Evolutionary conservation across 1,140 invertebrate species (phyloP).

Genomic region (Zaprionus tsacasi): DNA sequence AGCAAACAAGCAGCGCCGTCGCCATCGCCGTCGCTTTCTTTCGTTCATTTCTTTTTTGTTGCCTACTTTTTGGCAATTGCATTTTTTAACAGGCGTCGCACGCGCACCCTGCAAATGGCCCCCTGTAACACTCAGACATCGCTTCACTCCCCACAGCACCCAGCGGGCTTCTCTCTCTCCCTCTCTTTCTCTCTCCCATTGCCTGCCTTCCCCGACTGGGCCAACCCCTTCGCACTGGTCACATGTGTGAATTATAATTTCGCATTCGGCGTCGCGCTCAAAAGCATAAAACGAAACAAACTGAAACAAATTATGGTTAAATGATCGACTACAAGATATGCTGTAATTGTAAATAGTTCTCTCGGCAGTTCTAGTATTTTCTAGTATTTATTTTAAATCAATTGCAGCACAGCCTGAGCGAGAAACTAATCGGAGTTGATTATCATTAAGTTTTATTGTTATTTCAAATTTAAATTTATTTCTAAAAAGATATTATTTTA

Average conservation of each 20-base stretch:
- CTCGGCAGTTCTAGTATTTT: too few species aligned
- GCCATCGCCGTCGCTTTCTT: constrained; percentile 38
- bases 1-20: constrained; percentile 76
- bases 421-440: too few species aligned
- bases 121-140: constrained; percentile 17
- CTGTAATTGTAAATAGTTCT: neutral
- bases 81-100: constrained; percentile 70
- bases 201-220: neutral
- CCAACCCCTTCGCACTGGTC: constrained; percentile 47
- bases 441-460: too few species aligned
- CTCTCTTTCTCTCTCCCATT: neutral
- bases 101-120: constrained; percentile 56
- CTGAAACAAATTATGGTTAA: constrained; percentile 17
- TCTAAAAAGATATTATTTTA: too few species aligned
- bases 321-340: constrained; percentile 16
- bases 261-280: constrained; percentile 70
- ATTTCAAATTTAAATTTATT: too few species aligned
- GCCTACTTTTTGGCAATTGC: constrained; percentile 82
- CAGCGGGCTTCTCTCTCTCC: neutral
- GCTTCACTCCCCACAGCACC: neutral
- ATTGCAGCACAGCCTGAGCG: too few species aligned
- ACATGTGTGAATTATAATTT: constrained; percentile 82
- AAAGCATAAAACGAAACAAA: constrained; percentile 69
- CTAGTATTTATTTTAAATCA: too few species aligned
- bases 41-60: constrained; percentile 67